Base-by-base conservation (phyloP, 2,888 invertebrate species). In the Nomada fucata region DNA sequence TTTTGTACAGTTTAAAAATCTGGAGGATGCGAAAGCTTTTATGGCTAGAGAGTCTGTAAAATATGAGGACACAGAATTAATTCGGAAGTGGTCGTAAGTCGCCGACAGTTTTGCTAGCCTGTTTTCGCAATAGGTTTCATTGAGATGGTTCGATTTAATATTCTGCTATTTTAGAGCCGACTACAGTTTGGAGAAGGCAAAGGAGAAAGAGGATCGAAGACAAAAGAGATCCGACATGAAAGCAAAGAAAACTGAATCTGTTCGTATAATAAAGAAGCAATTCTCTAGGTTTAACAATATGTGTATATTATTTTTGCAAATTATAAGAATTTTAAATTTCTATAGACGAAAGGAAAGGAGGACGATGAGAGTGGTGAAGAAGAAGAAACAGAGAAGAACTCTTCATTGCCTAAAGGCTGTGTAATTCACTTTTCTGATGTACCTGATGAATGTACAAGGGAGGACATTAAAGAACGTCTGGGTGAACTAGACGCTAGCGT, bases 1-100 rank as follows among this genome's bases (percentile, higher is more conserved):
- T 67, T 99, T 98, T 93, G 96, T 96, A 13, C 97, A 97, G 7
- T 99, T 99, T 93, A 96, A 96, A 89, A 96, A 96, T 47, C 95
- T 96, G 72, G 98, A 98, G 73, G 96, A 96, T 91, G 97, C 98
- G 2, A 96, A 97, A 88, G 96, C 96, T 80, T 98, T 98, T 92
- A 93, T 98, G 53, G 96, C 95, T 26, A 94, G 95, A 26, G 96
- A 97, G 86, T 94, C 94, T 53, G 94, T 97, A 7, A 97, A 97
- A 89, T 97, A 96, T 88, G 94, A 95, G 0, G 96, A 96, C 0
- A 94, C 94, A 1, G 95, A 96, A 60, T 93, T 98, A 68, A 92
- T 96, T 7, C 94, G 95, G 26, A 96, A 96, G 89, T 97, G 96
- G 96, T 96, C 97, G 94, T 95, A 95, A 85, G 93, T 94, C 90